Conservation (phyloP, 1,140 invertebrate genomes). For the Aplysia californica region DNA sequence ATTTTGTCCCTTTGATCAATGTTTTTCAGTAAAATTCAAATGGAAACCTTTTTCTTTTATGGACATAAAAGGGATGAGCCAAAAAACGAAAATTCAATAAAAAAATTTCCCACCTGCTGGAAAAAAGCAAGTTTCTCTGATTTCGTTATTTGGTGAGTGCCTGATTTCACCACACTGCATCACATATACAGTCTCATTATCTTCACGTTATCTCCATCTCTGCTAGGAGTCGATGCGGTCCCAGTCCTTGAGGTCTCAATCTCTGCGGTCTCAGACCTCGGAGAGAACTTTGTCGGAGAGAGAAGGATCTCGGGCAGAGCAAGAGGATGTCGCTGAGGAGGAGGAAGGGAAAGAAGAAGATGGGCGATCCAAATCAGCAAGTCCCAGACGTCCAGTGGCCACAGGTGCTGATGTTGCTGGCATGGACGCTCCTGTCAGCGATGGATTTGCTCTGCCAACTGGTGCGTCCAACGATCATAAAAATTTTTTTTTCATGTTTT, state of each 20-base stretch:
- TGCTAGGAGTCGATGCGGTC: constrained; percentile 1
- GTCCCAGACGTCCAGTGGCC: background rate
- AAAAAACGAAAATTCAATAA: no score
- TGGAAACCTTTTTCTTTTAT: no score
- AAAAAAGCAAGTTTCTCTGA: no score
- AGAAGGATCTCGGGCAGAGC: background rate
- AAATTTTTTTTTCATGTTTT: no score
- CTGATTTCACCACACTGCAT: no score
- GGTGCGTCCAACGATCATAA: constrained; percentile 47
- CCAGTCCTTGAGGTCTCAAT: no score
- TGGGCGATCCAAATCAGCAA: background rate
- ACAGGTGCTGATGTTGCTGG: constrained; percentile 35
- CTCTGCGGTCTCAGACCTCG: background rate
- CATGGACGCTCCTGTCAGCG: constrained; percentile 38
- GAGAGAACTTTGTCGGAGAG: background rate
- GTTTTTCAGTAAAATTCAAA: no score
- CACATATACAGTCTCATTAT: no score
- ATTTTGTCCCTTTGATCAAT: no score
- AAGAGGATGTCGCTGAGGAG: constrained; percentile 10
- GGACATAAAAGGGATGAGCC: no score
- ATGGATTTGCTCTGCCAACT: constrained; percentile 59
- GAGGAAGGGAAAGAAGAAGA: constrained; percentile 2
- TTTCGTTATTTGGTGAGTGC: no score
- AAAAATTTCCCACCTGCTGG: no score
- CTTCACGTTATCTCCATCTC: background rate